These are phyloP conservation scores for Synaphobranchus kaupii DNA, from an alignment of 2,797 vertebrate species.

Conservation along the genomic window DNA sequence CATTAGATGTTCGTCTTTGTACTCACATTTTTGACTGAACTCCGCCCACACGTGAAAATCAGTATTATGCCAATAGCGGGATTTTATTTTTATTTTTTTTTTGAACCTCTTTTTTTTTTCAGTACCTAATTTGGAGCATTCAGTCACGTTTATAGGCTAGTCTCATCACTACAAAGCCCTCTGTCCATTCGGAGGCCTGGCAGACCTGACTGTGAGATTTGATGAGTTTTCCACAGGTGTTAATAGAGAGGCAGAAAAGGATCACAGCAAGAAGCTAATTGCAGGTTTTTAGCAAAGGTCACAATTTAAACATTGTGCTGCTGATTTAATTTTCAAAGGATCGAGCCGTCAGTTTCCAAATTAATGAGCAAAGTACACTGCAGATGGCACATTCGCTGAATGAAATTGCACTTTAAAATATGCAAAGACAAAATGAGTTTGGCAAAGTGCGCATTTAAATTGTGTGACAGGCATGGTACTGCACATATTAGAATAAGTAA, in stretches of 20 bases:
- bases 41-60: background rate
- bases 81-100: background rate
- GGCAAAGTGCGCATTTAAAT: background rate
- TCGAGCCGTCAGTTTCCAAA: background rate
- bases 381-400: background rate
- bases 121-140: background rate
- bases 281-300: background rate
- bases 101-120: background rate
- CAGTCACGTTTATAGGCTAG: background rate
- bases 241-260: background rate
- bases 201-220: background rate
- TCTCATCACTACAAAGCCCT: background rate
- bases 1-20: background rate
- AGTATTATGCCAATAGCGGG: background rate
- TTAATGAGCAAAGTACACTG: background rate
- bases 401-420: background rate
- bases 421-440: background rate
- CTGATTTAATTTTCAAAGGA: background rate
- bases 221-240: background rate
- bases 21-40: background rate
- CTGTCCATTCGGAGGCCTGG: background rate
- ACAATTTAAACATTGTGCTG: background rate
- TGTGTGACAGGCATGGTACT: background rate
- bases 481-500: background rate
- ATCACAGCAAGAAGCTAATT: background rate